These are phyloP conservation scores for Gadopsis bispinosus DNA, from an alignment of 2,797 vertebrate species.

Conservation along the genomic window DNA sequence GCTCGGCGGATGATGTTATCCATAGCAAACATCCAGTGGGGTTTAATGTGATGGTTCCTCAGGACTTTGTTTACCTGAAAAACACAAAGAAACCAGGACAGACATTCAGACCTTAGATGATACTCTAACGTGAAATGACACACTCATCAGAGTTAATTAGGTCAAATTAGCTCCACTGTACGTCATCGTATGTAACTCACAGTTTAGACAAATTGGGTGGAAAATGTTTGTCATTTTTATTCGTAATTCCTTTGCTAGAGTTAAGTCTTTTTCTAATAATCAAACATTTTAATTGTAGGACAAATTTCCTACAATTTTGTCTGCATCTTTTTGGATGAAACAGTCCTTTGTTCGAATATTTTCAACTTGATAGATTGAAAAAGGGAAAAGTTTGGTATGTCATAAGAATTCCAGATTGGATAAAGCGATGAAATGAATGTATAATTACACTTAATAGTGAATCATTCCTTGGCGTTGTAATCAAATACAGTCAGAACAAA, in stretches of 20 bases:
- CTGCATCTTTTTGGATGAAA: not conserved
- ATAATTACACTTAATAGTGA: not conserved
- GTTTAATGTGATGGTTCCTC: conserved; percentile 93
- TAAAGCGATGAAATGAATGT: not conserved
- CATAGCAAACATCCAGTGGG: conserved; percentile 98
- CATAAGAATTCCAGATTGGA: not conserved
- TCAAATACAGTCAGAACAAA: not conserved
- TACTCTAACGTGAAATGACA: not conserved
- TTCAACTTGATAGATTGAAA: not conserved
- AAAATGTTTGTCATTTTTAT: not conserved
- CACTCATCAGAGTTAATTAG: not conserved
- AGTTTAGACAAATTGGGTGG: not conserved
- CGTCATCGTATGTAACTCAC: not conserved
- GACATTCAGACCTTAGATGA: not conserved
- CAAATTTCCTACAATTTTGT: not conserved
- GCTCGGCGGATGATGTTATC: conserved; percentile 94
- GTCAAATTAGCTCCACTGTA: not conserved
- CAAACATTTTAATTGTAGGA: not conserved
- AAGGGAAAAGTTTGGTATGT: not conserved
- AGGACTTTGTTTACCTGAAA: conserved; percentile 94
- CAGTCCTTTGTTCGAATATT: not conserved
- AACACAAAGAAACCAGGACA: not conserved
- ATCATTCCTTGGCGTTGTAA: not conserved
- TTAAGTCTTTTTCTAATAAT: not conserved
- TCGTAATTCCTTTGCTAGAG: not conserved